Evolutionary conservation across 2,888 invertebrate species (phyloP).

Genomic region (Oxyscelio sp.): DNA sequence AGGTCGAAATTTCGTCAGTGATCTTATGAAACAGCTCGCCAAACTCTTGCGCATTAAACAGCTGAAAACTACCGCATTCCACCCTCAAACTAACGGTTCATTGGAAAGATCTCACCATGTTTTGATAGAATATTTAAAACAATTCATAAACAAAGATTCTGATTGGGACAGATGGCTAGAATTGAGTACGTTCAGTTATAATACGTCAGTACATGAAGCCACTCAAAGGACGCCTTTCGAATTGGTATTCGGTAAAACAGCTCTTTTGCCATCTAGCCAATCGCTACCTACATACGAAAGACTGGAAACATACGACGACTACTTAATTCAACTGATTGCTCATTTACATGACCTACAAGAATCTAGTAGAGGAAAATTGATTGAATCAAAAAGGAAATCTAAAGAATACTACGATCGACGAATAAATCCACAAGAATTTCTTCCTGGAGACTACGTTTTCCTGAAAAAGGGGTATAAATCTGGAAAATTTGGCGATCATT

Average conservation of each 20-base stretch:
- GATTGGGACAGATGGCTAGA: neutral
- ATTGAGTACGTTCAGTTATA: neutral
- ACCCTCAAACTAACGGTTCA: neutral
- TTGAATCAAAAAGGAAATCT: neutral
- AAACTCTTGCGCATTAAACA: conserved; percentile 70
- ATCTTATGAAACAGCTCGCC: conserved; percentile 59
- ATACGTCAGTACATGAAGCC: neutral
- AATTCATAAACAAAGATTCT: neutral
- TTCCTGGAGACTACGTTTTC: neutral
- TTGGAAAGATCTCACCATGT: neutral
- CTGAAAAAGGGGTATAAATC: conserved; percentile 18
- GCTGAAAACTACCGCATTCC: conserved; percentile 70
- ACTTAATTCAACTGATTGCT: neutral
- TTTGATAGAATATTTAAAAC: neutral
- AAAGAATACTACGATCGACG: neutral
- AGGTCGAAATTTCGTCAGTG: conserved; percentile 74
- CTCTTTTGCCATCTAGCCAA: neutral
- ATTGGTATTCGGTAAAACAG: neutral
- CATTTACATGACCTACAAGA: neutral
- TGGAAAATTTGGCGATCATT: conserved; percentile 57
- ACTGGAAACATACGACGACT: neutral
- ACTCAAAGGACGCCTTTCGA: neutral
- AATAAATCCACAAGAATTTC: neutral
- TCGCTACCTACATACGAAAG: neutral
- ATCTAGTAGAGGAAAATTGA: neutral